Conservation (phyloP, 2,113 vertebrate genomes). For the Pteronura brasiliensis region DNA sequence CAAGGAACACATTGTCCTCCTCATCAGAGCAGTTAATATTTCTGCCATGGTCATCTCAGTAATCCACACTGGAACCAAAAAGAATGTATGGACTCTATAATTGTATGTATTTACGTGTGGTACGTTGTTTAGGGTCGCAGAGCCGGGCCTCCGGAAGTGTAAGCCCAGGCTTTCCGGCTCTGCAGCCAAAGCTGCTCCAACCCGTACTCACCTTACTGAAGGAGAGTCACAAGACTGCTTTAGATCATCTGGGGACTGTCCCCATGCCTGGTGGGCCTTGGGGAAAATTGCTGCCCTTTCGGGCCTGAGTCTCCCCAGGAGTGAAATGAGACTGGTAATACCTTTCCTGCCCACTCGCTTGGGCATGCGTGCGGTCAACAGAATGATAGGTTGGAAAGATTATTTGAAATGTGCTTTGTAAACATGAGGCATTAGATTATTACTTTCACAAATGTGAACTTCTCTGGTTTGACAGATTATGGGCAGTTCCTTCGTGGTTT, state of each 20-base stretch:
- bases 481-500: constrained; percentile 42
- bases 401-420: constrained; percentile 28
- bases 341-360: not conserved
- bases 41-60: not conserved
- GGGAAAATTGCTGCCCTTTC: not conserved
- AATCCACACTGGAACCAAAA: not conserved
- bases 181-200: not conserved
- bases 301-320: not conserved
- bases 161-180: not conserved
- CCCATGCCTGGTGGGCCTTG: not conserved
- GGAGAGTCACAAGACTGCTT: not conserved
- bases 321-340: not conserved
- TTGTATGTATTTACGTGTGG: not conserved
- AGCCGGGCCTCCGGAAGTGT: not conserved
- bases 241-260: not conserved
- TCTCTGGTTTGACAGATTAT: constrained; percentile 29
- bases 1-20: not conserved
- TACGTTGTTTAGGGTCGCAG: not conserved
- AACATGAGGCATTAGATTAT: constrained; percentile 47
- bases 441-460: constrained; percentile 64
- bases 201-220: not conserved
- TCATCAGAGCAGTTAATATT: not conserved
- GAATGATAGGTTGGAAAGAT: not conserved
- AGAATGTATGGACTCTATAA: not conserved
- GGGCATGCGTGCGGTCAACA: not conserved